Evolutionary conservation across 1,140 invertebrate species (phyloP).

Genomic region (Monomorium pharaonis): DNA sequence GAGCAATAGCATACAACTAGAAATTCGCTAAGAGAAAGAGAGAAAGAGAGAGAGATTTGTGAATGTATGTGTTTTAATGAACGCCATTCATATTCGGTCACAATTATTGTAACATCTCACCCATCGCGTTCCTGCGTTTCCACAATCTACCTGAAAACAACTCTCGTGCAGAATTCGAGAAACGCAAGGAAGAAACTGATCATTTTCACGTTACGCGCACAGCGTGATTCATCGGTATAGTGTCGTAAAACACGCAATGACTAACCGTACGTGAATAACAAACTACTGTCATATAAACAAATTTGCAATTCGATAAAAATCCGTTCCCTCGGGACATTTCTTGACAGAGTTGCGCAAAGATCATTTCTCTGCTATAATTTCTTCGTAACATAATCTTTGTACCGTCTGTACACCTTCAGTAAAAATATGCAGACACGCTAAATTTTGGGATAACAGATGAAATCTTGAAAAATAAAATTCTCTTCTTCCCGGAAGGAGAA

Average conservation of each 20-base stretch:
- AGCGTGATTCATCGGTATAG: slow-evolving; percentile 27
- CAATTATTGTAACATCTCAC: neutral
- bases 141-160: neutral
- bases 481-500: neutral
- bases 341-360: neutral
- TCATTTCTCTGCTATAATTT: neutral
- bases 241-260: slow-evolving; percentile 17
- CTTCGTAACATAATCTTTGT: neutral
- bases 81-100: neutral
- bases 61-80: neutral
- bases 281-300: neutral
- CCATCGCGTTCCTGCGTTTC: slow-evolving; percentile 1
- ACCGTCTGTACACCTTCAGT: too few species aligned
- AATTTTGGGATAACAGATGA: neutral
- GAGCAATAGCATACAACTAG: neutral
- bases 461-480: neutral
- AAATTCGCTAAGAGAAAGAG: neutral
- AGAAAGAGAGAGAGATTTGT: slow-evolving; percentile 37
- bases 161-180: neutral
- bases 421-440: too few species aligned
- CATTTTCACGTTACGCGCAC: slow-evolving; percentile 3
- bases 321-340: neutral
- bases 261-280: neutral
- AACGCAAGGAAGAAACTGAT: slow-evolving; percentile 5
- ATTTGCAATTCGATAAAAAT: neutral